Evolutionary conservation across 2,113 vertebrate species (phyloP).

Genomic region (Melanerpes aurifrons): DNA sequence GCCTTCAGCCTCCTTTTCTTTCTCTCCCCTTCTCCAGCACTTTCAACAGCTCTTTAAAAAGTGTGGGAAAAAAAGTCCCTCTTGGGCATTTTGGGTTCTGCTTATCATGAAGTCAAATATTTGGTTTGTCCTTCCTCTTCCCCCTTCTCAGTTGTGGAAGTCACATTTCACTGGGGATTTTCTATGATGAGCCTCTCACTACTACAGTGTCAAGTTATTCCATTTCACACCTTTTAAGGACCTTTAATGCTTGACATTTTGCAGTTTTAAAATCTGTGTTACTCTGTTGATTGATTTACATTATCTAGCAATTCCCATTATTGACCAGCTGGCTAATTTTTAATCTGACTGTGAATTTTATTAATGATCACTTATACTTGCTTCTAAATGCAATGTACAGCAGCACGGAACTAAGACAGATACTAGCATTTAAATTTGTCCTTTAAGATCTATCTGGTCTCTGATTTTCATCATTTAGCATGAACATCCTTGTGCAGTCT

Average conservation of each 20-base stretch:
- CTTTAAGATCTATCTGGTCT: slow-evolving; percentile 7
- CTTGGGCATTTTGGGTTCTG: background rate
- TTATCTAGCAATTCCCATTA: slow-evolving; percentile 20
- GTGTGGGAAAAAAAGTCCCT: background rate
- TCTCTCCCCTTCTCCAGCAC: background rate
- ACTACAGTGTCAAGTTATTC: background rate
- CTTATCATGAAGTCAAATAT: background rate
- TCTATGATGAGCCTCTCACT: background rate
- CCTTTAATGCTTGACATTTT: background rate
- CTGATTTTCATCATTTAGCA: slow-evolving; percentile 47
- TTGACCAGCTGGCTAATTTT: slow-evolving; percentile 38
- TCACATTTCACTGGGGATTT: background rate
- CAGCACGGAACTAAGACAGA: slow-evolving; percentile 4
- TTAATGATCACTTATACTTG: slow-evolving; percentile 17
- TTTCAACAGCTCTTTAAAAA: background rate
- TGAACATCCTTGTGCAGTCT: slow-evolving; percentile 9
- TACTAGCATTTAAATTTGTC: slow-evolving; percentile 43
- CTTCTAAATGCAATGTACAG: slow-evolving; percentile 31
- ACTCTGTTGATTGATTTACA: background rate
- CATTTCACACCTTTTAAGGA: background rate
- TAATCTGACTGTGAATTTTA: slow-evolving; percentile 39
- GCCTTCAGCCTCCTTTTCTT: background rate
- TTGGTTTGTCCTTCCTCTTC: background rate
- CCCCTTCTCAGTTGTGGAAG: background rate
- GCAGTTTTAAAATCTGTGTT: background rate